phyloP scores from a whole-genome alignment of 2,888 invertebrate genomes.

The Baccha elongata region DNA sequence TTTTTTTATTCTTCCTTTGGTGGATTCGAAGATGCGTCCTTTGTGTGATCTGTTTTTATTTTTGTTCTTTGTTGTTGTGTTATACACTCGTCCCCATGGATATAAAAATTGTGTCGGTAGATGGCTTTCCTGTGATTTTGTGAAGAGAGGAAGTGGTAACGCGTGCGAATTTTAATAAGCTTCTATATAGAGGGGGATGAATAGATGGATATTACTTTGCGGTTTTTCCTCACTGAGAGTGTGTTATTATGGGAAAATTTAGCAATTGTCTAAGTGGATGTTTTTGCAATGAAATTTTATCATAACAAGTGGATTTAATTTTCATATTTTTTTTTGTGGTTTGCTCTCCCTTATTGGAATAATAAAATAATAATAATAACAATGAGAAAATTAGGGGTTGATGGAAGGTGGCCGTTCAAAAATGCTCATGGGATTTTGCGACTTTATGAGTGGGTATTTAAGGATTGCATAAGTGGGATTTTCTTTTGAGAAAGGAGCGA shows the following conservation, averaged over 20 bases:
- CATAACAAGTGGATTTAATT: conserved; percentile 73
- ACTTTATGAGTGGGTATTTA: conserved; percentile 18
- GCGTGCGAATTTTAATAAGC: conserved; percentile 73
- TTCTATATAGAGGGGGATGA: conserved; percentile 48
- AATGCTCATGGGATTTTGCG: conserved; percentile 34
- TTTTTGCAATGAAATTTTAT: conserved; percentile 72
- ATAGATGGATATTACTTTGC: conserved; percentile 49
- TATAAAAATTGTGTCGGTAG: conserved; percentile 51
- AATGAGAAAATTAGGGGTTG: conserved; percentile 52
- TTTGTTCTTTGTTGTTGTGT: conserved; percentile 15
- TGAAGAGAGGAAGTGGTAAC: conserved; percentile 63
- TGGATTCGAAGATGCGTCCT: conserved; percentile 62
- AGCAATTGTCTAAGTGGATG: conserved; percentile 73
- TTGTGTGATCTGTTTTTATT: conserved; percentile 54
- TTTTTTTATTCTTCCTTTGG: conserved; percentile 54
- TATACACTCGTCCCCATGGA: conserved; percentile 54
- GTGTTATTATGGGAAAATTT: conserved; percentile 72
- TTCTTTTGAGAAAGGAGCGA: neutral
- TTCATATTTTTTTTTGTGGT: conserved; percentile 42
- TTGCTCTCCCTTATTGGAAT: conserved; percentile 42
- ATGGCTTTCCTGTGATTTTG: conserved; percentile 54
- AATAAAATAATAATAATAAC: conserved; percentile 61
- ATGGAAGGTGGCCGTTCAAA: conserved; percentile 27
- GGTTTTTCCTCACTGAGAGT: conserved; percentile 46
- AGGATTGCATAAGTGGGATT: conserved; percentile 32